These are phyloP conservation scores for Diabrotica virgifera DNA, from an alignment of 1,140 invertebrate species.

Conservation along the genomic window DNA sequence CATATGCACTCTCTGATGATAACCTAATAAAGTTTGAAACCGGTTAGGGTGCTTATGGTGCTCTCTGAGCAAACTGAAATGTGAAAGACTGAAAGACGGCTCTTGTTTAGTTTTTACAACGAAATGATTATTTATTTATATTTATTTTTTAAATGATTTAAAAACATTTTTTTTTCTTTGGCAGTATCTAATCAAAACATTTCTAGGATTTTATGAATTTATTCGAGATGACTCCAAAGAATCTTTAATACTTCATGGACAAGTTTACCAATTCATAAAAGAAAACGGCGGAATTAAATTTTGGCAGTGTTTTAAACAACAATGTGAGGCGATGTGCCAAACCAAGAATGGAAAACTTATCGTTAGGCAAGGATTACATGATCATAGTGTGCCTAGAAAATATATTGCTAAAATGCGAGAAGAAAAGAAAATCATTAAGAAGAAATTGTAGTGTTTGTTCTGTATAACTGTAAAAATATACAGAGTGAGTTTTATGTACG, in stretches of 20 bases:
- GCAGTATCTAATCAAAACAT: too few relatives aligned
- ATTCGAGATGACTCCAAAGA: slow-evolving; percentile 12
- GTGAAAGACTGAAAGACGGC: too few relatives aligned
- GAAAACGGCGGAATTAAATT: slow-evolving; percentile 22
- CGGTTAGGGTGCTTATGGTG: too few relatives aligned
- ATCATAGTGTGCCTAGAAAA: slow-evolving; percentile 27
- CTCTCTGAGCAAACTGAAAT: too few relatives aligned
- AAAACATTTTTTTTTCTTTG: too few relatives aligned
- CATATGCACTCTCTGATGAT: too few relatives aligned
- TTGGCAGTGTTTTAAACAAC: slow-evolving; percentile 32
- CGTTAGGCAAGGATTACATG: slow-evolving; percentile 32
- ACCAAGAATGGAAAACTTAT: slow-evolving; percentile 30
- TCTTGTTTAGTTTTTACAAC: too few relatives aligned
- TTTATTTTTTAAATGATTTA: too few relatives aligned
- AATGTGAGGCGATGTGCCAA: slow-evolving; percentile 33
- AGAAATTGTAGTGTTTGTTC: slow-evolving; percentile 6
- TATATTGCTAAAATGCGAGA: slow-evolving; percentile 21
- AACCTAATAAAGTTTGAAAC: too few relatives aligned
- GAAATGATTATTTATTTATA: too few relatives aligned
- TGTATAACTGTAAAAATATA: not conserved
- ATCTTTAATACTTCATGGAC: slow-evolving; percentile 26
- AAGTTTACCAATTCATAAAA: slow-evolving; percentile 33
- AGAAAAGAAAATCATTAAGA: slow-evolving; percentile 22
- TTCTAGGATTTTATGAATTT: slow-evolving; percentile 33
- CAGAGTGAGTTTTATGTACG: too few relatives aligned